phyloP scores from a whole-genome alignment of 64 coral and sea anemone species.

The Astreopora myriophthalma region DNA sequence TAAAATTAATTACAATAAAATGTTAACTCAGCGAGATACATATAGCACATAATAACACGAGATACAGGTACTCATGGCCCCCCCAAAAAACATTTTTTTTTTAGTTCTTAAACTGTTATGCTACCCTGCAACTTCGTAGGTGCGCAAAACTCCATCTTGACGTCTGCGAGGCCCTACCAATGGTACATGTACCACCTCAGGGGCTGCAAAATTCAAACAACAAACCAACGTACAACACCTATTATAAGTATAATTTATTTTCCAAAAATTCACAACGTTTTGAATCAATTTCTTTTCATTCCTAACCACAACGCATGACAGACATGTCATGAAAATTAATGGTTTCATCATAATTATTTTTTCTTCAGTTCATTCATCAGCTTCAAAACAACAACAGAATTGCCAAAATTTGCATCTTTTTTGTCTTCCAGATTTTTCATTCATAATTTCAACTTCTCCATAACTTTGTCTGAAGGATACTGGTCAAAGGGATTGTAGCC shows the following conservation, averaged over 20 bases:
- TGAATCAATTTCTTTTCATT: not conserved
- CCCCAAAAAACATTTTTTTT: not conserved
- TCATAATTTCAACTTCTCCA: too few species aligned
- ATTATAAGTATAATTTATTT: not conserved
- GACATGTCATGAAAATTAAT: not conserved
- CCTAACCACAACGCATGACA: not conserved
- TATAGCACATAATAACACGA: not conserved
- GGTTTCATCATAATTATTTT: not conserved
- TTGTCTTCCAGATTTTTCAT: too few species aligned
- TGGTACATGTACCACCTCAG: slow-evolving; percentile 4
- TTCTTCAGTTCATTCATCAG: not conserved
- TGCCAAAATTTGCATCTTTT: too few species aligned
- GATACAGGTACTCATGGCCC: not conserved
- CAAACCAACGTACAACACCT: slow-evolving; percentile 48
- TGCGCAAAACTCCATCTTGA: slow-evolving; percentile 49
- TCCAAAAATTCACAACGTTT: not conserved
- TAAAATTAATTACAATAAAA: not conserved
- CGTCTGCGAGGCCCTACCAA: slow-evolving; percentile 35
- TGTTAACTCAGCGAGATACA: not conserved
- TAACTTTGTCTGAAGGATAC: too few species aligned
- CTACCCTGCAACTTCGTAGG: slow-evolving; percentile 37
- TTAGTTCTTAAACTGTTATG: slow-evolving; percentile 32
- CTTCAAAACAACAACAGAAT: not conserved
- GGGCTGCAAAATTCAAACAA: slow-evolving; percentile 48
- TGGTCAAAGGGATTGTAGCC: not conserved